These are phyloP conservation scores for Equus przewalskii DNA, from an alignment of 2,113 vertebrate species.

Conservation along the genomic window DNA sequence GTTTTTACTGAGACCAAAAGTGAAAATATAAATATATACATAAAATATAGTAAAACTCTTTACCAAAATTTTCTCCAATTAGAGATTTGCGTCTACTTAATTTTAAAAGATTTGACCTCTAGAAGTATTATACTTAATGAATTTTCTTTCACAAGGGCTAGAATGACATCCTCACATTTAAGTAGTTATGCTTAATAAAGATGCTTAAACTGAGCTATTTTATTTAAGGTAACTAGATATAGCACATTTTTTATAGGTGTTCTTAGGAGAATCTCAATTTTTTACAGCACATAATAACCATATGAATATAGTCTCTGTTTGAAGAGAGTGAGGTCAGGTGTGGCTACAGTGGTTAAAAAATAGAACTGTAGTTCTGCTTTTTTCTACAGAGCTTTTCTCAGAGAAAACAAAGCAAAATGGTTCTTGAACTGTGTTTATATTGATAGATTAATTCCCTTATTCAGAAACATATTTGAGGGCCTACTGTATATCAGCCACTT, in stretches of 20 bases:
- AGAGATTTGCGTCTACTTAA: neutral
- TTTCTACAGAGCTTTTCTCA: constrained; percentile 4
- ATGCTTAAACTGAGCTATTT: neutral
- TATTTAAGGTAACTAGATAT: neutral
- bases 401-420: neutral
- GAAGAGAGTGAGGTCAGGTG: neutral
- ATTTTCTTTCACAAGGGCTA: neutral
- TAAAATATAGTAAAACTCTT: neutral
- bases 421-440: neutral
- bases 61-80: constrained; percentile 18
- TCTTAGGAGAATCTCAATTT: neutral
- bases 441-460: neutral
- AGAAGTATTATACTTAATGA: neutral
- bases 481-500: neutral
- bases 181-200: neutral
- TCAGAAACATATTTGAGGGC: neutral
- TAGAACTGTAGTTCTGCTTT: neutral
- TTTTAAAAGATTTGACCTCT: neutral
- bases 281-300: neutral
- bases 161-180: neutral
- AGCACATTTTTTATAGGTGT: neutral
- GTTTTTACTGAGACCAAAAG: neutral
- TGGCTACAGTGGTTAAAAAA: neutral
- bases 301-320: neutral
- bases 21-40: neutral